A percentile compares a stretch with the other conserved stretches of the same genome.
These are phyloP conservation scores for Diarsia dahlii DNA, from an alignment of 2,888 invertebrate species.

Conservation along the genomic window DNA sequence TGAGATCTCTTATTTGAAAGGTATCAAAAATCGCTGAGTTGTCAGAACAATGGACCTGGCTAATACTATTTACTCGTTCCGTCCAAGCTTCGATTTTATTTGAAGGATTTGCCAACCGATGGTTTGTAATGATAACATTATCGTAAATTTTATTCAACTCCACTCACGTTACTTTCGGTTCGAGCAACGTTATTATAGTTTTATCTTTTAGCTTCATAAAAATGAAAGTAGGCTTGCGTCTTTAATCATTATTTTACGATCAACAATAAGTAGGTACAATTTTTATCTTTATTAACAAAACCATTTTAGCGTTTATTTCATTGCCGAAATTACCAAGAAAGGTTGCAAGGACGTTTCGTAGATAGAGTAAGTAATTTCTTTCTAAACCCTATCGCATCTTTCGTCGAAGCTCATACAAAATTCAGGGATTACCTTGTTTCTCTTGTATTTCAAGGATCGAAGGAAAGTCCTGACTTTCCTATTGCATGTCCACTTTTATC, in stretches of 20 bases:
- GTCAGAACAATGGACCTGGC: conserved; percentile 74
- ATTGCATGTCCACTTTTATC: conserved; percentile 70
- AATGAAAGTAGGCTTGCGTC: conserved; percentile 45
- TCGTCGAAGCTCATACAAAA: conserved; percentile 65
- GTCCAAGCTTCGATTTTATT: conserved; percentile 68
- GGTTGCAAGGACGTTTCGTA: conserved; percentile 41
- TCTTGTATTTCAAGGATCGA: conserved; percentile 64
- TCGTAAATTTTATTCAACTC: conserved; percentile 77
- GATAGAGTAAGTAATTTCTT: conserved; percentile 45
- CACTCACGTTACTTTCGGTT: conserved; percentile 67
- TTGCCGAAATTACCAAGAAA: conserved; percentile 16
- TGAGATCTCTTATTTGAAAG: conserved; percentile 76
- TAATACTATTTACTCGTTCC: conserved; percentile 74
- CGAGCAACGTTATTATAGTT: conserved; percentile 45
- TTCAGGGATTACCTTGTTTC: conserved; percentile 63
- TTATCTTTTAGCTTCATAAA: conserved; percentile 64
- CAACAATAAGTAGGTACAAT: conserved; percentile 34
- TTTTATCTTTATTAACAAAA: conserved; percentile 47
- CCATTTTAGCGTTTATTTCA: conserved; percentile 18
- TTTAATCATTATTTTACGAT: conserved; percentile 53
- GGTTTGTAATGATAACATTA: conserved; percentile 74
- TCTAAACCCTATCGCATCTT: conserved; percentile 54
- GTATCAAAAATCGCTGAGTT: conserved; percentile 80
- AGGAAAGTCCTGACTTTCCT: conserved; percentile 65
- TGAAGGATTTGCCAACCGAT: conserved; percentile 74